phyloP scores from a whole-genome alignment of 2,888 invertebrate species.

The Spodoptera exigua region DNA sequence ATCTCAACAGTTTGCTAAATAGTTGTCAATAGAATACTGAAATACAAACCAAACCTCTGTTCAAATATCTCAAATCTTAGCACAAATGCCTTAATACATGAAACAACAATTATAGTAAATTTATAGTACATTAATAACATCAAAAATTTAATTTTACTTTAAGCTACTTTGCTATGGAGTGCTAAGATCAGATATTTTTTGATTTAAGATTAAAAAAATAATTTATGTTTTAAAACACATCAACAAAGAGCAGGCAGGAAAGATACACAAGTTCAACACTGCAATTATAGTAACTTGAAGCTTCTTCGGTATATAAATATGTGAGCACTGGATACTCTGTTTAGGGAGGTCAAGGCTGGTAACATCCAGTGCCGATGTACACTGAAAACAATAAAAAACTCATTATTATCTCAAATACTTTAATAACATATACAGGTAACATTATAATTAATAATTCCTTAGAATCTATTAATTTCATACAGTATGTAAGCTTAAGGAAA shows the following conservation, averaged over 20 bases:
- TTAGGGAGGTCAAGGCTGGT: slow-evolving; percentile 73
- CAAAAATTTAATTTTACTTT: slow-evolving; percentile 57
- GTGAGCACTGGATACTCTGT: slow-evolving; percentile 76
- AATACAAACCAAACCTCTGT: slow-evolving; percentile 74
- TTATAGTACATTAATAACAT: slow-evolving; percentile 51
- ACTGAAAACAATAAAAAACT: slow-evolving; percentile 76
- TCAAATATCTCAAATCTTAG: slow-evolving; percentile 76
- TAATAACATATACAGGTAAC: slow-evolving; percentile 28
- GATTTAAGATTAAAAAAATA: slow-evolving; percentile 65
- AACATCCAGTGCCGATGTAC: slow-evolving; percentile 80
- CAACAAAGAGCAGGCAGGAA: slow-evolving; percentile 66
- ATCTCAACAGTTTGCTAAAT: slow-evolving; percentile 72
- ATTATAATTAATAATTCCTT: slow-evolving; percentile 7
- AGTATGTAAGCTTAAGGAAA: slow-evolving; percentile 29
- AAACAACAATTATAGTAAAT: slow-evolving; percentile 52
- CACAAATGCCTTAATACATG: slow-evolving; percentile 67
- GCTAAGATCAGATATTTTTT: slow-evolving; percentile 80
- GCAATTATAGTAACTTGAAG: slow-evolving; percentile 72
- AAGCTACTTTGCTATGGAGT: slow-evolving; percentile 57
- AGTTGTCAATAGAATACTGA: slow-evolving; percentile 82
- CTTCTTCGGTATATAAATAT: slow-evolving; percentile 71
- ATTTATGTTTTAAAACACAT: slow-evolving; percentile 66
- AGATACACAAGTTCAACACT: slow-evolving; percentile 76
- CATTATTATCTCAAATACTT: slow-evolving; percentile 49
- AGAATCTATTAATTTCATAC: slow-evolving; percentile 9